Conservation (phyloP, 2,113 vertebrate species). For the Mastomys coucha region DNA sequence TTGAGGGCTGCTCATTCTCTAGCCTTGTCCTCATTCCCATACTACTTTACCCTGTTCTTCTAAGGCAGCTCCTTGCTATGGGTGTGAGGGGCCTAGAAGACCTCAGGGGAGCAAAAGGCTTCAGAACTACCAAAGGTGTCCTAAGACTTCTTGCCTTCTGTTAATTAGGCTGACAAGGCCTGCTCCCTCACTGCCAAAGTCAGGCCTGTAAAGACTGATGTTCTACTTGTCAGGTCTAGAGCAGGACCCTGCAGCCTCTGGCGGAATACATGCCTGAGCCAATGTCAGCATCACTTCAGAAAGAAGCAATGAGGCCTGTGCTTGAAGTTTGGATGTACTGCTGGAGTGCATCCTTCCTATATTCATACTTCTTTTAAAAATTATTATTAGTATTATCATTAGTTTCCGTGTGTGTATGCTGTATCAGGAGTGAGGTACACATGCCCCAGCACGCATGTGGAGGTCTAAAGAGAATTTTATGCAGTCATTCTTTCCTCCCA, state of each 20-base stretch:
- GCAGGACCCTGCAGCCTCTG: neutral
- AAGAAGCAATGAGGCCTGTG: neutral
- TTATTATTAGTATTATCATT: neutral
- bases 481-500: too few species aligned
- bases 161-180: neutral
- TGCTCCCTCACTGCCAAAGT: neutral
- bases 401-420: neutral
- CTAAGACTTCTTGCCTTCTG: neutral
- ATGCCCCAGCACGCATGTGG: neutral
- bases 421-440: too few species aligned
- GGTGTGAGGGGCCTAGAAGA: too few species aligned
- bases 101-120: neutral
- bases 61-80: neutral
- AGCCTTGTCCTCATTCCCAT: neutral
- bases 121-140: neutral
- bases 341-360: neutral
- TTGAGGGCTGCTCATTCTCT: neutral
- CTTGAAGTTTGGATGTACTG: neutral
- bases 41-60: fast-evolving
- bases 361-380: neutral
- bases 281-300: neutral
- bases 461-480: neutral
- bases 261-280: fast-evolving
- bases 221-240: neutral
- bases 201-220: neutral